phyloP scores from a whole-genome alignment of 1,140 invertebrate species.

The Saccostrea cuccullata region DNA sequence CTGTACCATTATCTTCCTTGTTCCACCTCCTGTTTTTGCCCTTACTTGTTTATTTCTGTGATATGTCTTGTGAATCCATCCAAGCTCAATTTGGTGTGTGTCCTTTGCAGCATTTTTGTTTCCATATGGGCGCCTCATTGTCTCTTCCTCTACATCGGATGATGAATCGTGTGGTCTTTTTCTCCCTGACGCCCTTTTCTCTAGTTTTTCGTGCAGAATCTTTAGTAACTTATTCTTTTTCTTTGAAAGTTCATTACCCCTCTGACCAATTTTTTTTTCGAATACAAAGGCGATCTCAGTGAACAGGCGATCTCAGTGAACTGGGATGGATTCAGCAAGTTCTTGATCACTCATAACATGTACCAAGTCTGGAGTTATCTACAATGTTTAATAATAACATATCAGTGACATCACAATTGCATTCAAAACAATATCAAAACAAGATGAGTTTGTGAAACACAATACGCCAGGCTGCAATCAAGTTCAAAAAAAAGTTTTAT shows the following conservation, averaged over 20 bases:
- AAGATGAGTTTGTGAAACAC: too few species aligned
- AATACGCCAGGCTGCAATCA: too few species aligned
- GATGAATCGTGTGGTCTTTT: neutral
- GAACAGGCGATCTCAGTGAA: neutral
- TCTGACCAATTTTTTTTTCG: neutral
- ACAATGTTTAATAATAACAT: neutral
- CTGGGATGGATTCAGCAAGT: neutral
- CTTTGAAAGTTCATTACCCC: too few species aligned
- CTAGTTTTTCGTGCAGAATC: slow-evolving; percentile 13
- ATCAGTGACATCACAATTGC: too few species aligned
- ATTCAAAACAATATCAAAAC: too few species aligned
- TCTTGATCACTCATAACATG: slow-evolving; percentile 13
- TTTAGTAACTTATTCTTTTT: neutral
- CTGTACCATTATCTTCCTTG: neutral
- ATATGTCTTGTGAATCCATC: slow-evolving; percentile 38
- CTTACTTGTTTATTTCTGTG: neutral
- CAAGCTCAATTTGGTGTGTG: slow-evolving; percentile 3
- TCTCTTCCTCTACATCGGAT: neutral
- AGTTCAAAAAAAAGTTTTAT: too few species aligned
- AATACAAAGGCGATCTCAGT: neutral
- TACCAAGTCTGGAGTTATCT: slow-evolving; percentile 10
- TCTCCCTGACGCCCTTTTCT: neutral
- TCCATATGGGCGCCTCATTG: neutral
- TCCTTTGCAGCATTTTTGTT: slow-evolving; percentile 31
- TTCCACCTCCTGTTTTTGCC: slow-evolving; percentile 29